Percentiles rank a stretch among this genome's conserved stretches.
These are phyloP conservation scores for Cyprinella venusta DNA, from an alignment of 2,797 vertebrate species.

Conservation along the genomic window DNA sequence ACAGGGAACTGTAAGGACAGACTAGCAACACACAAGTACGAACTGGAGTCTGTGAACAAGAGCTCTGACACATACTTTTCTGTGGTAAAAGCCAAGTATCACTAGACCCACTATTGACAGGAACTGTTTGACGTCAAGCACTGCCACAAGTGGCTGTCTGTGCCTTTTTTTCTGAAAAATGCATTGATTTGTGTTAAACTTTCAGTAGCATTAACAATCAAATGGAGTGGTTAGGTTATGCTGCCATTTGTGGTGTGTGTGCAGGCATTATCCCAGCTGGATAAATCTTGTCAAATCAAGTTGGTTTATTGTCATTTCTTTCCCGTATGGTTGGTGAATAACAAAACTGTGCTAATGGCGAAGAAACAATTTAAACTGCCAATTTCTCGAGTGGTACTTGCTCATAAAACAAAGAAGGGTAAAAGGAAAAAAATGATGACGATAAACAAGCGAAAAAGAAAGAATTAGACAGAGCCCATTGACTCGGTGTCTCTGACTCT, in stretches of 20 bases:
- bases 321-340: not conserved
- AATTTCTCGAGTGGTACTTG: too few species aligned
- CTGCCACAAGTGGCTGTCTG: constrained; percentile 2
- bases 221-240: constrained; percentile 15
- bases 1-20: not conserved
- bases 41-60: not conserved
- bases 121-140: not conserved
- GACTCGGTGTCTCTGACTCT: too few species aligned
- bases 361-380: too few species aligned
- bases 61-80: constrained; percentile 11
- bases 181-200: constrained; percentile 23
- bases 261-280: not conserved
- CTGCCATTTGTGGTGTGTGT: not conserved
- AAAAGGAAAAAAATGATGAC: too few species aligned
- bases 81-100: not conserved
- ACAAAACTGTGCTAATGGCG: not conserved
- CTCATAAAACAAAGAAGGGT: too few species aligned
- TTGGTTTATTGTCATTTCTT: constrained; percentile 12
- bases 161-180: not conserved
- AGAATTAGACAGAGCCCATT: too few species aligned
- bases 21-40: not conserved
- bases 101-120: constrained; percentile 11
- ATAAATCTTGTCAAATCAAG: constrained; percentile 12
- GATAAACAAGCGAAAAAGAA: too few species aligned
- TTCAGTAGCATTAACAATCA: constrained; percentile 6